These are phyloP conservation scores for Halocaridina rubra DNA, from an alignment of 2,888 invertebrate species.

Conservation along the genomic window DNA sequence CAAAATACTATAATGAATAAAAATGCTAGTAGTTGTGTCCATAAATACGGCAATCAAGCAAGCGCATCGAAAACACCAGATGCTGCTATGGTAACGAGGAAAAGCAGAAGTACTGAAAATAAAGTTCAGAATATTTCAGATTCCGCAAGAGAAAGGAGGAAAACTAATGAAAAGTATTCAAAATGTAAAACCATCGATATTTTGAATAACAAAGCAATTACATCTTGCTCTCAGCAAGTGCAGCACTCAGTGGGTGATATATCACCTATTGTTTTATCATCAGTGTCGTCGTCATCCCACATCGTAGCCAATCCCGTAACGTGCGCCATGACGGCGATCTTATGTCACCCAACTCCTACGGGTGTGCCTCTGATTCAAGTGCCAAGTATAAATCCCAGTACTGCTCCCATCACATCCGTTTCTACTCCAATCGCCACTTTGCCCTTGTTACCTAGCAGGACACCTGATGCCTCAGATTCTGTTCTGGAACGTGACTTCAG, in stretches of 20 bases:
- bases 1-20: not conserved
- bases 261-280: not conserved
- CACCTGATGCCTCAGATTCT: not conserved
- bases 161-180: not conserved
- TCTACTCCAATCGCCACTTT: conserved; percentile 22
- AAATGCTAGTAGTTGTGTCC: too few species aligned
- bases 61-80: not conserved
- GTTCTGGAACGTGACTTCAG: not conserved
- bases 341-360: not conserved
- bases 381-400: conserved; percentile 13
- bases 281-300: not conserved
- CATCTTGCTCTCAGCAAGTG: not conserved
- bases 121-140: not conserved
- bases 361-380: not conserved
- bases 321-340: not conserved
- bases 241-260: not conserved
- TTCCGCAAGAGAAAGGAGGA: not conserved
- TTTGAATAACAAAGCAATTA: not conserved
- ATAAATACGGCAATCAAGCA: too few species aligned
- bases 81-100: not conserved
- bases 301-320: not conserved
- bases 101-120: not conserved
- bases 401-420: conserved; percentile 20
- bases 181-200: not conserved
- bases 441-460: conserved; percentile 10